phyloP scores from a whole-genome alignment of 2,888 invertebrate genomes.

The Ommatoiulus sabulosus region DNA sequence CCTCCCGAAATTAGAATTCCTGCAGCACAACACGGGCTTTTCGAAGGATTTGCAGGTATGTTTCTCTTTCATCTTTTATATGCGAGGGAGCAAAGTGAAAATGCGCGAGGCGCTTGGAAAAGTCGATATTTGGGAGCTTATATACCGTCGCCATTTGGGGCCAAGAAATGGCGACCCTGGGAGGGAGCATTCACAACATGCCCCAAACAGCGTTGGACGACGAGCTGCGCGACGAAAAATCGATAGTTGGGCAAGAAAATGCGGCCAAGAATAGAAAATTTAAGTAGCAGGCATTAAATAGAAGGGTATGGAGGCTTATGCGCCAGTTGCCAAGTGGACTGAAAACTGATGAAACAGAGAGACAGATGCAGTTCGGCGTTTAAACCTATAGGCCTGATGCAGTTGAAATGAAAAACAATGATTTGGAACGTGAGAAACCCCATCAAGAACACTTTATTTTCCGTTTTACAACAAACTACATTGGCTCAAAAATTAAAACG shows the following conservation, averaged over 20 bases:
- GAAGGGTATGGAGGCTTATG: neutral
- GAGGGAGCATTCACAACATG: neutral
- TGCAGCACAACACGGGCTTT: slow-evolving; percentile 6
- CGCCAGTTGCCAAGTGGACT: neutral
- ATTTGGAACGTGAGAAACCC: too few relatives aligned
- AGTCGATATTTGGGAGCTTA: slow-evolving; percentile 4
- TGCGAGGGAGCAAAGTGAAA: slow-evolving; percentile 4
- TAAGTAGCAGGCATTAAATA: neutral
- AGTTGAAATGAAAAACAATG: too few relatives aligned
- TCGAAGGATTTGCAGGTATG: slow-evolving; percentile 4
- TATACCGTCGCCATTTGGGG: slow-evolving; percentile 10
- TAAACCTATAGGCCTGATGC: neutral
- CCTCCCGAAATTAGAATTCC: neutral
- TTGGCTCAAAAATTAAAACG: too few relatives aligned
- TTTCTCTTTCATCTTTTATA: slow-evolving; percentile 15
- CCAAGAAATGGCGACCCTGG: slow-evolving; percentile 7
- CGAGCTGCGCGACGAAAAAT: neutral
- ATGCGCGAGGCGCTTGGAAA: slow-evolving; percentile 18
- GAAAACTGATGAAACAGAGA: neutral
- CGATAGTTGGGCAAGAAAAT: neutral
- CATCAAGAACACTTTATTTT: too few relatives aligned
- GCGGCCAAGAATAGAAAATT: neutral
- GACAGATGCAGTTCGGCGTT: neutral
- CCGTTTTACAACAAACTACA: too few relatives aligned
- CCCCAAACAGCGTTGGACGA: neutral